Conservation (phyloP, 2,797 vertebrate genomes). For the Myotis pilosus region DNA sequence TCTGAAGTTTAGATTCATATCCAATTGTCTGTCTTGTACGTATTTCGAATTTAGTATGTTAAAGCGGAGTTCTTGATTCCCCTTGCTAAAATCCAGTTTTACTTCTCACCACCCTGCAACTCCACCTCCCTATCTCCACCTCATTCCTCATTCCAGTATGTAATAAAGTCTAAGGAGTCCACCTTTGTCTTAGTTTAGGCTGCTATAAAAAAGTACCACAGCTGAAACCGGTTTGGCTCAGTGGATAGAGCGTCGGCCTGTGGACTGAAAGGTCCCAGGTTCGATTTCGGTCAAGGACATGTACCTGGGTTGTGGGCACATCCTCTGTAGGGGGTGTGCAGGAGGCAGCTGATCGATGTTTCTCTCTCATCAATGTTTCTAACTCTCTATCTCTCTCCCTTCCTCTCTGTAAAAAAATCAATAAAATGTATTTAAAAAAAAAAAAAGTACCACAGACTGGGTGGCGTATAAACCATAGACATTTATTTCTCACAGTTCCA, state of each 20-base stretch:
- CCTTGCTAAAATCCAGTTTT: neutral
- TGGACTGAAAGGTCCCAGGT: too few relatives aligned
- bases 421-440: too few relatives aligned
- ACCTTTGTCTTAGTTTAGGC: neutral
- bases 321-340: too few relatives aligned
- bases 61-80: neutral
- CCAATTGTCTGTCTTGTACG: neutral
- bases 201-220: too few relatives aligned
- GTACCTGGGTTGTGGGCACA: too few relatives aligned
- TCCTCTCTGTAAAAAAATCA: too few relatives aligned
- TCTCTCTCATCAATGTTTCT: too few relatives aligned
- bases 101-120: neutral
- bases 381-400: too few relatives aligned
- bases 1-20: neutral
- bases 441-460: neutral
- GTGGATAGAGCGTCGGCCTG: too few relatives aligned
- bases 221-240: too few relatives aligned
- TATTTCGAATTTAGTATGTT: neutral
- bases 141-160: neutral
- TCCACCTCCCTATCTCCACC: neutral
- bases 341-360: too few relatives aligned
- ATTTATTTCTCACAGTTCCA: neutral
- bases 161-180: neutral
- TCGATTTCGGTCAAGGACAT: too few relatives aligned
- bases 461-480: neutral